These are phyloP conservation scores for Zaprionus bogoriensis DNA, from an alignment of 2,888 invertebrate genomes.

Conservation along the genomic window DNA sequence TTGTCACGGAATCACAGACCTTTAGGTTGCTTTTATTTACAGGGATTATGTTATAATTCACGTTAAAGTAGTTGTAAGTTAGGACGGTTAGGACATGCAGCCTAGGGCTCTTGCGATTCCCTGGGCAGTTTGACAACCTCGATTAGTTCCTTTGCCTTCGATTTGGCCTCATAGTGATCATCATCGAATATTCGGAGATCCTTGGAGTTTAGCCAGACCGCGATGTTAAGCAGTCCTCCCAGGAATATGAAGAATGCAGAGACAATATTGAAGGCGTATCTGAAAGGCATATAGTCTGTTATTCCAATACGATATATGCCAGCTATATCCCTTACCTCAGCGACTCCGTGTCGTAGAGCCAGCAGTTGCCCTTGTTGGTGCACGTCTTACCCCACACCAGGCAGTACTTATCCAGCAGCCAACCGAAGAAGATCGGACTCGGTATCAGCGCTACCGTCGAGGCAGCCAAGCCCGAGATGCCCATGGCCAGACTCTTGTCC, in stretches of 20 bases:
- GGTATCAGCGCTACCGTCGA: slow-evolving; percentile 88
- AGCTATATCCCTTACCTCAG: slow-evolving; percentile 80
- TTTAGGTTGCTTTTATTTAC: background rate
- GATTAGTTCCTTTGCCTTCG: background rate
- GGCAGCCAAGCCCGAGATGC: slow-evolving; percentile 86
- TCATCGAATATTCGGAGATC: slow-evolving; percentile 87
- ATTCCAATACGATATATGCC: too few relatives aligned
- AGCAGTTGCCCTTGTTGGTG: slow-evolving; percentile 87
- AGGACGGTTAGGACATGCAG: background rate
- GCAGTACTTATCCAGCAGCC: slow-evolving; percentile 86
- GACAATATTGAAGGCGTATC: slow-evolving; percentile 80
- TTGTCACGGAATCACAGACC: background rate
- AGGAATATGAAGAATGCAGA: slow-evolving; percentile 86
- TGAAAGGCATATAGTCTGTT: too few relatives aligned
- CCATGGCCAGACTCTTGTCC: slow-evolving; percentile 88
- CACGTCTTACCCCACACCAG: slow-evolving; percentile 89
- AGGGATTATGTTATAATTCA: background rate
- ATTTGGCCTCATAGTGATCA: slow-evolving; percentile 65
- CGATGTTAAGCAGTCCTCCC: slow-evolving; percentile 86
- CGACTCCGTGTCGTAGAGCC: slow-evolving; percentile 87
- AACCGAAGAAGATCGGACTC: slow-evolving; percentile 89
- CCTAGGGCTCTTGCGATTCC: slow-evolving; percentile 15
- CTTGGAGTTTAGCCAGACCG: slow-evolving; percentile 87
- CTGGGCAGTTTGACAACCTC: slow-evolving; percentile 8
- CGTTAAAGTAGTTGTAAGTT: background rate